These are phyloP conservation scores for Rhagoletis zephyria DNA, from an alignment of 1,140 invertebrate genomes.

Conservation along the genomic window DNA sequence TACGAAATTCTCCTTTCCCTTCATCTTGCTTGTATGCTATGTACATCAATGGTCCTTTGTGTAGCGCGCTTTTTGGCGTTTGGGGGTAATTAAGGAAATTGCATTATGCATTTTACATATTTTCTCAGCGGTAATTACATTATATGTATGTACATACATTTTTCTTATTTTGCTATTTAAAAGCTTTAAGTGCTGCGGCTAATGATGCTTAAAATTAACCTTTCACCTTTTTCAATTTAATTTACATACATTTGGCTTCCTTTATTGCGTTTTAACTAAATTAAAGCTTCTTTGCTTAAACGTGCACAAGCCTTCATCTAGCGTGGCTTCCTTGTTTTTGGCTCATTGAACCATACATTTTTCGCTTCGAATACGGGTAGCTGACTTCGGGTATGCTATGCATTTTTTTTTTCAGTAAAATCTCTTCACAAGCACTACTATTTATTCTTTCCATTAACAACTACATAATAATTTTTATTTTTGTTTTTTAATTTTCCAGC, in stretches of 20 bases:
- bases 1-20: background rate
- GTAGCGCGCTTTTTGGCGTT: background rate
- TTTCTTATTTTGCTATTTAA: background rate
- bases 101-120: slow-evolving; percentile 8
- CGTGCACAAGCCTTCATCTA: too few species aligned
- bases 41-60: background rate
- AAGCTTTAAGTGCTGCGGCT: background rate
- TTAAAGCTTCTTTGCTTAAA: too few species aligned
- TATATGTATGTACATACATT: background rate
- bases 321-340: too few species aligned
- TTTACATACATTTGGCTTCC: background rate
- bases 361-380: too few species aligned
- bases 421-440: too few species aligned
- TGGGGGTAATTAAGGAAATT: slow-evolving; percentile 17
- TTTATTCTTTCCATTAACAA: too few species aligned
- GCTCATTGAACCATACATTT: too few species aligned
- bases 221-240: slow-evolving; percentile 1
- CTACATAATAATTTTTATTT: too few species aligned
- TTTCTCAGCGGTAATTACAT: background rate
- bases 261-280: too few species aligned
- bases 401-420: too few species aligned
- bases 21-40: background rate
- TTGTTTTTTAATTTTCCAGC: too few species aligned
- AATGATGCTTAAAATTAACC: slow-evolving; percentile 3
- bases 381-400: too few species aligned